These are phyloP conservation scores for Yponomeuta sedellus DNA, from an alignment of 2,888 invertebrate species.

Conservation along the genomic window DNA sequence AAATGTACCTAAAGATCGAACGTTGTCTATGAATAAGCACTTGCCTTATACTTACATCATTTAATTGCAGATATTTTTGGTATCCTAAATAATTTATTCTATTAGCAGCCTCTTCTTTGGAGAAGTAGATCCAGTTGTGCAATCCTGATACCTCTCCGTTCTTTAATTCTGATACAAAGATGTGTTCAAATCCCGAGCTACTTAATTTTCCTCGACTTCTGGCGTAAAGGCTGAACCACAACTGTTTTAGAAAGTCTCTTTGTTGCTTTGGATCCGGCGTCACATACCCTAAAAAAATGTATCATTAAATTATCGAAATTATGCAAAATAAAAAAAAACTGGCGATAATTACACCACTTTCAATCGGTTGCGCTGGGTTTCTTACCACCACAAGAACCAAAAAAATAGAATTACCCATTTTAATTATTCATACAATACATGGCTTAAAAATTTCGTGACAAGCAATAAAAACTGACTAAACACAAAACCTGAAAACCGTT, in stretches of 20 bases:
- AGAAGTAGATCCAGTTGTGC: conserved; percentile 94
- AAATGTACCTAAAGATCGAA: too few species aligned
- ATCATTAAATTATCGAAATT: not conserved
- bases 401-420: too few species aligned
- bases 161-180: conserved; percentile 92
- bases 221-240: conserved; percentile 91
- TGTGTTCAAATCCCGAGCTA: conserved; percentile 95
- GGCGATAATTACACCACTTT: too few species aligned
- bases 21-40: too few species aligned
- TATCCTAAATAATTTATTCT: conserved; percentile 88
- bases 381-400: too few species aligned
- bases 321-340: not conserved
- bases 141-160: conserved; percentile 86
- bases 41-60: conserved; percentile 76
- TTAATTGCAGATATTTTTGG: conserved; percentile 81
- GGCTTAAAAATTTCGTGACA: too few species aligned
- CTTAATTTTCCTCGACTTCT: conserved; percentile 86
- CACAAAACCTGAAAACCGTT: too few species aligned
- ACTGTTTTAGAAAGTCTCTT: conserved; percentile 81
- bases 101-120: conserved; percentile 83
- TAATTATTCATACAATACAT: too few species aligned
- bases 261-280: conserved; percentile 81
- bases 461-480: too few species aligned
- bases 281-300: conserved; percentile 68
- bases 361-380: too few species aligned